Base-by-base conservation (phyloP, 1,140 invertebrate species). In the Pissodes strobi region DNA sequence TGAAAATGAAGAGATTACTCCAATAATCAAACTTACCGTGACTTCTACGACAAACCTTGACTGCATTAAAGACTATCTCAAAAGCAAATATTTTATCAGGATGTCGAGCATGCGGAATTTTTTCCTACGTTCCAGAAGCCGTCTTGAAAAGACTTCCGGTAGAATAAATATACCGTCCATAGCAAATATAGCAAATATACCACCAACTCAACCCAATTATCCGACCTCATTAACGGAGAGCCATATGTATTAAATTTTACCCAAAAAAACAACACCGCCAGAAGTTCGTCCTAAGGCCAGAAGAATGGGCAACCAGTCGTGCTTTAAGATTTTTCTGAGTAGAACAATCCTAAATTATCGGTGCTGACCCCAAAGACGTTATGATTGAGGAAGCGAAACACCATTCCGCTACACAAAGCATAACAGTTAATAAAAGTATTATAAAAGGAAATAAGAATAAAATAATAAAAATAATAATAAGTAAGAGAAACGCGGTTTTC, bases 11-110 rank as follows among this genome's bases (percentile, higher is more conserved):
- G 27, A 30, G 34, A 13, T 13, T 30, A 13, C 15, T 55, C 17
- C 52, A 55, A 21, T 37, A 55, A 37, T 55, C 52, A 1, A 30
- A 55, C 17, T 55, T 55, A 17, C 52, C 27, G 1, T 6, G 9
- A 37, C n/a, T 55, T 2, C n/a, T 55, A 55, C 2, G 13, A 23
- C 2, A 1, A 23, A n/a, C n/a, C n/a, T n/a, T n/a, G n/a, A 51
- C 1, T 51, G 21, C 1, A 3, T 2, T 51, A 1, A 1, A 51
- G 13, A 21, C 19, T 23, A 2, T 12, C 1, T 51, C 48, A 2
- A 4, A 3, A 2, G 12, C 1, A 51, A 51, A 51, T 51, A 51
- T 51, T 27, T 27, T 51, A 5, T 38, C 34, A 8, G 34, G 27
- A 5, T 55, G 34, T 38, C 1, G 15, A 38, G 52, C 52, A 30